Evolutionary conservation across 2,113 vertebrate genomes (phyloP).

Genomic region (Mobula hypostoma): DNA sequence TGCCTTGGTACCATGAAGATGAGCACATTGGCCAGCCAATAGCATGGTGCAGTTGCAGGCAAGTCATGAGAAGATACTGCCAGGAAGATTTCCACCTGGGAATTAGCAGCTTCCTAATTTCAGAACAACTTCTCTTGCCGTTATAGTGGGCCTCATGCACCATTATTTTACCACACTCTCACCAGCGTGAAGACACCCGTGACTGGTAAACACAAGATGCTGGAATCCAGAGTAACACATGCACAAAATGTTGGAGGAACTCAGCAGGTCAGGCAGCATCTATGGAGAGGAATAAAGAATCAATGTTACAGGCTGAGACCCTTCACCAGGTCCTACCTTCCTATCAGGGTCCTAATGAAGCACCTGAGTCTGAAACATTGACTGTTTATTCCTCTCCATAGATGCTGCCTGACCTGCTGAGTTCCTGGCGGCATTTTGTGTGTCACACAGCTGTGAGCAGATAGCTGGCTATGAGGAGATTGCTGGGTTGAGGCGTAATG

Average conservation of each 20-base stretch:
- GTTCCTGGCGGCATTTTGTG: no score
- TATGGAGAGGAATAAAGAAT: no score
- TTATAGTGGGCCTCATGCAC: neutral
- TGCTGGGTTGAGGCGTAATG: neutral
- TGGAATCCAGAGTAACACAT: no score
- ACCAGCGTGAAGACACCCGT: neutral
- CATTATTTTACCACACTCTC: neutral
- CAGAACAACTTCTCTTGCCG: neutral
- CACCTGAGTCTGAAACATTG: no score
- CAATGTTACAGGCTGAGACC: no score
- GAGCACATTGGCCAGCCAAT: neutral
- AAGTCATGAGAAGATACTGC: neutral
- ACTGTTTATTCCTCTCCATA: no score
- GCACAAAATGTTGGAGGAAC: no score
- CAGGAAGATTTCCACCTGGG: neutral
- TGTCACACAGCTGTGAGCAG: neutral
- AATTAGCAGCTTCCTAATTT: neutral
- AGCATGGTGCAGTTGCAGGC: neutral
- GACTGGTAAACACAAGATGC: no score
- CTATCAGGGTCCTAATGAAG: no score
- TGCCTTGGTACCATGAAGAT: neutral
- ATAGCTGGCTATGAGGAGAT: neutral
- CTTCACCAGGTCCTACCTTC: no score
- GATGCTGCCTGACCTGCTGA: no score
- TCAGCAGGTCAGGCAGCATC: no score